Evolutionary conservation across 2,888 invertebrate species (phyloP).

Genomic region (Epinotia brunnichana): DNA sequence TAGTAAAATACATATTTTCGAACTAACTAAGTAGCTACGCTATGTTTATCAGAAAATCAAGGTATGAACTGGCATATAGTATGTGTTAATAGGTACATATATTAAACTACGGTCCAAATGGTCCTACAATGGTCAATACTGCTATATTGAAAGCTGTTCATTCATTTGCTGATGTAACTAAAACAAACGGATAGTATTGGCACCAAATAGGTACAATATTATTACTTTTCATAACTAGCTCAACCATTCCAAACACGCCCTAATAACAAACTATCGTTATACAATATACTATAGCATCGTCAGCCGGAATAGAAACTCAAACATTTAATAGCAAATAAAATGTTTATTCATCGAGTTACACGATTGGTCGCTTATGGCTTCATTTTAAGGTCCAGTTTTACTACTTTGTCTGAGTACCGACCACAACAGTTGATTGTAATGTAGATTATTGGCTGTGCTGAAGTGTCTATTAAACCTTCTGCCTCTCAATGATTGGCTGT

Average conservation of each 20-base stretch:
- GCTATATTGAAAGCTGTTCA: not conserved
- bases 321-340: constrained; percentile 53
- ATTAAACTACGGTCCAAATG: not conserved
- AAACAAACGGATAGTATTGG: too few species aligned
- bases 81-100: not conserved
- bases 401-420: constrained; percentile 29
- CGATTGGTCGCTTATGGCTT: constrained; percentile 59
- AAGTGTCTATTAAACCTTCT: constrained; percentile 28
- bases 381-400: constrained; percentile 53
- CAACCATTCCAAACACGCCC: constrained; percentile 31
- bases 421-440: constrained; percentile 37
- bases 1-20: not conserved
- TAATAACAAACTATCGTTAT: constrained; percentile 46
- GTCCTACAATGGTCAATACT: not conserved
- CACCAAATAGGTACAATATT: not conserved
- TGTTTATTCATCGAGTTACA: constrained; percentile 63
- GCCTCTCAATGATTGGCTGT: constrained; percentile 23
- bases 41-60: not conserved
- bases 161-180: not conserved
- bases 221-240: constrained; percentile 5
- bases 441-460: constrained; percentile 36
- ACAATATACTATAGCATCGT: constrained; percentile 47
- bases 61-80: not conserved
- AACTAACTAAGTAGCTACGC: not conserved
- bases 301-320: constrained; percentile 51